Evolutionary conservation across 1,140 invertebrate genomes (phyloP).

Genomic region (Batillaria attramentaria): DNA sequence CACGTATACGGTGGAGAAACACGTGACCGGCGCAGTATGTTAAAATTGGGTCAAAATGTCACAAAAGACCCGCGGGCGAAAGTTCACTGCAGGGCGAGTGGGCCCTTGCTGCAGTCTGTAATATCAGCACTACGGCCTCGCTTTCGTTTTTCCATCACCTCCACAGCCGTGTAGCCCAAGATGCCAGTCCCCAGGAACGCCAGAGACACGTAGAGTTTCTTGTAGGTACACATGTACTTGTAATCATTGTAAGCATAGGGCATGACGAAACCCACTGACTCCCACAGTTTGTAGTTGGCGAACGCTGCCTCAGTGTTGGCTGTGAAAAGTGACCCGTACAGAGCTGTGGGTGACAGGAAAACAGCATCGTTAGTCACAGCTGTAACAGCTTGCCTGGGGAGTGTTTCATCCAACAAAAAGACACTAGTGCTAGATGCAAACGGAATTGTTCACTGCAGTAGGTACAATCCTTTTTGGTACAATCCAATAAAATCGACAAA

Average conservation of each 20-base stretch:
- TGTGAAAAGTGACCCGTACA: conserved; percentile 92
- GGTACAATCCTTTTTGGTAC: too few species aligned
- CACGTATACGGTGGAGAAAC: neutral
- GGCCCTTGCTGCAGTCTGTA: too few species aligned
- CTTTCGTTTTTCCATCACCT: conserved; percentile 73
- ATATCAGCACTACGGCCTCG: conserved; percentile 22
- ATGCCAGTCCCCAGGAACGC: conserved; percentile 83
- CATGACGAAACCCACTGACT: conserved; percentile 92
- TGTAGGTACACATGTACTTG: conserved; percentile 88
- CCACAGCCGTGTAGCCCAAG: conserved; percentile 86
- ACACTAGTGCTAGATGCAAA: too few species aligned
- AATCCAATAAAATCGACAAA: too few species aligned
- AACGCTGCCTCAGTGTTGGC: conserved; percentile 94
- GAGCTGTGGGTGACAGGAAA: conserved; percentile 75
- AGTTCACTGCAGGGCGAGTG: neutral
- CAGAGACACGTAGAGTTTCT: conserved; percentile 91
- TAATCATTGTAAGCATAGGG: conserved; percentile 82
- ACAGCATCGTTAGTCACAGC: neutral
- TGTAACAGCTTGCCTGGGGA: neutral
- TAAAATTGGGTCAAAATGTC: neutral
- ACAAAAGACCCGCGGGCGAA: neutral
- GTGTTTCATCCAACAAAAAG: neutral
- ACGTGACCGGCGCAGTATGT: neutral
- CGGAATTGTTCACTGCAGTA: too few species aligned
- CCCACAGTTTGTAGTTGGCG: conserved; percentile 91